Percentiles rank a stretch among this genome's conserved stretches.
Conservation (phyloP, 2,797 vertebrate genomes). For the Eulemur coronatus region DNA sequence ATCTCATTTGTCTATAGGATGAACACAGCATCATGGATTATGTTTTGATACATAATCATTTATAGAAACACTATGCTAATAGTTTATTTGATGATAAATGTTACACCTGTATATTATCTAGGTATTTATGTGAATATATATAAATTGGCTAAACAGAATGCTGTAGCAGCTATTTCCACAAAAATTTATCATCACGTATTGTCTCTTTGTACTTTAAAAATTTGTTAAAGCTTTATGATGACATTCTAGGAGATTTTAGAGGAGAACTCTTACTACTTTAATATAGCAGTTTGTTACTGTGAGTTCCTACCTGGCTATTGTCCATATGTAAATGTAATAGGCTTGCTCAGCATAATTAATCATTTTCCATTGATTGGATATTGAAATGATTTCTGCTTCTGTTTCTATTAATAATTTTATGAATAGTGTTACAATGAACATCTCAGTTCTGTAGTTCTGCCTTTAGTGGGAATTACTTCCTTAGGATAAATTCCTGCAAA, state of each 20-base stretch:
- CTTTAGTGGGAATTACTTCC: not conserved
- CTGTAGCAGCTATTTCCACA: not conserved
- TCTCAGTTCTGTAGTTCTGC: not conserved
- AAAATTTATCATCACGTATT: not conserved
- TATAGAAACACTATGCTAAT: not conserved
- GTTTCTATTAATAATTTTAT: not conserved
- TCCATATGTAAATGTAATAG: not conserved
- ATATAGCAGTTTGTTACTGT: not conserved
- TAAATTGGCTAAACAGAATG: not conserved
- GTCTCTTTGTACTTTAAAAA: not conserved
- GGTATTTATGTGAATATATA: not conserved
- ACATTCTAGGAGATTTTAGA: slow-evolving; percentile 3
- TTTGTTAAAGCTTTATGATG: not conserved
- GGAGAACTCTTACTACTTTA: not conserved
- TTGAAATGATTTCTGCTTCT: slow-evolving; percentile 1
- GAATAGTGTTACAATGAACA: not conserved
- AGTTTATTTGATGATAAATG: not conserved
- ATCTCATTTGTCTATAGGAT: not conserved
- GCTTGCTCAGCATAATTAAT: not conserved
- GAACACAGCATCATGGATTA: not conserved
- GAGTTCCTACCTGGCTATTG: not conserved
- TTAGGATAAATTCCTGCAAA: not conserved
- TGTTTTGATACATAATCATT: not conserved
- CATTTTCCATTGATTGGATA: not conserved
- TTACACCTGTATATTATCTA: not conserved